Evolutionary conservation across 2,113 vertebrate species (phyloP).

Genomic region (Neofelis nebulosa): DNA sequence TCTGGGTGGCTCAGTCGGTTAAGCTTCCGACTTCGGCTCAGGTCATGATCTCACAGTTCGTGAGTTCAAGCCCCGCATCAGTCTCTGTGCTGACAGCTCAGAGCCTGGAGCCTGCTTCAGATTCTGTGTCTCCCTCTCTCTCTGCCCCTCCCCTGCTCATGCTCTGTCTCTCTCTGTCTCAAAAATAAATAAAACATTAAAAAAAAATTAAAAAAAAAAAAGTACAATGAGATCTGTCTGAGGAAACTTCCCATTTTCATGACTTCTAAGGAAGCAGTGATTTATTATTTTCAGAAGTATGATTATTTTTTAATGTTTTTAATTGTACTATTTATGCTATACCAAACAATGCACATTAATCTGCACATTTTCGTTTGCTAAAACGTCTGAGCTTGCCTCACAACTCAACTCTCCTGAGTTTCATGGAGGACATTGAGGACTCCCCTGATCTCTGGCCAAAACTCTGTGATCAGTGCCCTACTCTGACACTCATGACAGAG

Average conservation of each 20-base stretch:
- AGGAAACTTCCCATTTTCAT: neutral
- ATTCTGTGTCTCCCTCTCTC: too few species aligned
- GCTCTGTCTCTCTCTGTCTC: too few species aligned
- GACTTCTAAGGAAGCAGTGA: neutral
- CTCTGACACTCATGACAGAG: neutral
- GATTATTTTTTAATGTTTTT: neutral
- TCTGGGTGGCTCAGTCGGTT: too few species aligned
- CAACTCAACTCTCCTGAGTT: neutral
- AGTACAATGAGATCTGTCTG: neutral
- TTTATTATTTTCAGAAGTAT: conserved; percentile 3
- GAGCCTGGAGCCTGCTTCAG: too few species aligned
- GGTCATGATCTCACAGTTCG: too few species aligned
- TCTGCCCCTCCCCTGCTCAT: too few species aligned
- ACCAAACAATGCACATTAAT: neutral
- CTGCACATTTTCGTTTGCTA: neutral
- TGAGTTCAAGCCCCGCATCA: too few species aligned
- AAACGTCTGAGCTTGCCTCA: neutral
- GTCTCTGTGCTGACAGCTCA: too few species aligned
- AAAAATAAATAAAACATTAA: too few species aligned
- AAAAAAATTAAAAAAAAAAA: neutral
- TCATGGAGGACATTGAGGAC: neutral
- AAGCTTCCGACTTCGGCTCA: too few species aligned
- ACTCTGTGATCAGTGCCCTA: neutral
- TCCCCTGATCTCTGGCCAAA: neutral
- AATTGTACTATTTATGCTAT: neutral